These are phyloP conservation scores for Leguminivora glycinivorella DNA, from an alignment of 1,140 invertebrate genomes.

Conservation along the genomic window DNA sequence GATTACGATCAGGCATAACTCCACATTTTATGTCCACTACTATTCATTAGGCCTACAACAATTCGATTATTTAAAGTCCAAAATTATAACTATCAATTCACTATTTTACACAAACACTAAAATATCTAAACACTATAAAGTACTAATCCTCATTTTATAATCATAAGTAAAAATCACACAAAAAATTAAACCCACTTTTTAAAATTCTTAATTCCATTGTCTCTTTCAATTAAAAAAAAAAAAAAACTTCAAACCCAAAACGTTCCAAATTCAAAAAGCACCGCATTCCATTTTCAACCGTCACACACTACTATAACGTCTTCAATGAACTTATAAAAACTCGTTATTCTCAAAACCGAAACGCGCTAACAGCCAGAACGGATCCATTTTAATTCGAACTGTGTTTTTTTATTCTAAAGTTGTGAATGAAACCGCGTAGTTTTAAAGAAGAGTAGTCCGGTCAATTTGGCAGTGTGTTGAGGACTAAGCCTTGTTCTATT, in stretches of 20 bases:
- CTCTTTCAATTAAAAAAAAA: constrained; percentile 3
- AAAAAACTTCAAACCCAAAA: neutral
- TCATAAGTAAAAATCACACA: neutral
- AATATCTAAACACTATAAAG: neutral
- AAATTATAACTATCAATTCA: neutral
- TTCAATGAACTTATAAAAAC: neutral
- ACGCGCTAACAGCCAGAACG: neutral
- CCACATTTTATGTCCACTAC: constrained; percentile 38
- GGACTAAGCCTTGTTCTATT: constrained; percentile 22
- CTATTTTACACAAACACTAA: constrained; percentile 4
- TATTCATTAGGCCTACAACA: neutral
- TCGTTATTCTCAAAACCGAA: neutral
- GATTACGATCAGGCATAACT: constrained; percentile 58
- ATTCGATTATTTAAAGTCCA: neutral
- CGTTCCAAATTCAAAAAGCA: neutral
- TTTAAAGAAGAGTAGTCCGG: neutral
- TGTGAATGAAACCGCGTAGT: neutral
- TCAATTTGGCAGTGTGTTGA: constrained; percentile 7
- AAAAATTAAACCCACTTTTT: neutral
- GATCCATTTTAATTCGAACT: neutral
- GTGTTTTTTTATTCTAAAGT: neutral
- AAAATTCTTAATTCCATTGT: neutral
- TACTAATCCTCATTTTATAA: neutral
- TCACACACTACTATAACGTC: neutral
- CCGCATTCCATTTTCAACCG: neutral